A percentile compares a stretch with the other conserved stretches of the same genome.
Conservation (phyloP, 2,888 invertebrate genomes). For the Lacanobia oleracea region DNA sequence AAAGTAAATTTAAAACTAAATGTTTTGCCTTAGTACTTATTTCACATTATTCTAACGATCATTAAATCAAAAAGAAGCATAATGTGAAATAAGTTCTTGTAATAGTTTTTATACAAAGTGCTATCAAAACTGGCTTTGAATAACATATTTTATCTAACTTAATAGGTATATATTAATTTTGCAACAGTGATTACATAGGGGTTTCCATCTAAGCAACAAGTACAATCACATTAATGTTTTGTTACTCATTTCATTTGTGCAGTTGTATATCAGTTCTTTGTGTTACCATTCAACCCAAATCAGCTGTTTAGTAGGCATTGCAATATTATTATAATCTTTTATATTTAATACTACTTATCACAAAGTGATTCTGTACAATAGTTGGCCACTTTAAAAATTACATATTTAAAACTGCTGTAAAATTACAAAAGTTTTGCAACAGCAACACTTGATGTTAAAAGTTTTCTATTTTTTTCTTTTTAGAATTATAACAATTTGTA, state of each 20-base stretch:
- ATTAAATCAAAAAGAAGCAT: constrained; percentile 18
- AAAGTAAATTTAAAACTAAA: constrained; percentile 61
- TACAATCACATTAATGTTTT: constrained; percentile 48
- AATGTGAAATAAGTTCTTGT: constrained; percentile 54
- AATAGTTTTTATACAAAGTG: constrained; percentile 57
- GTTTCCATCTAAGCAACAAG: constrained; percentile 57
- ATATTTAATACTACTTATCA: constrained; percentile 74
- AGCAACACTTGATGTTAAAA: constrained; percentile 47
- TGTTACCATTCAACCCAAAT: constrained; percentile 43
- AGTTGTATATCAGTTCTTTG: constrained; percentile 66
- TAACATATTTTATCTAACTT: constrained; percentile 55
- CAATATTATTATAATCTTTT: constrained; percentile 67
- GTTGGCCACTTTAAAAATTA: constrained; percentile 72
- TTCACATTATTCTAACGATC: constrained; percentile 42
- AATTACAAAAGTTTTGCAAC: constrained; percentile 64
- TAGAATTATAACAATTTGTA: constrained; percentile 66
- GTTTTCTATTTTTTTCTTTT: constrained; percentile 38
- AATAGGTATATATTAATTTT: constrained; percentile 56
- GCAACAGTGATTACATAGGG: constrained; percentile 58
- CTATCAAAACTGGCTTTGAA: constrained; percentile 50
- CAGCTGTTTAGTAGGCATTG: constrained; percentile 71
- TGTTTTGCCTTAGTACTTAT: constrained; percentile 50
- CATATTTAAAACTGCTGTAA: constrained; percentile 62
- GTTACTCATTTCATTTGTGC: constrained; percentile 48
- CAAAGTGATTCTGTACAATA: constrained; percentile 72